A percentile compares a stretch with the other conserved stretches of the same genome.
Evolutionary conservation across 2,888 invertebrate species (phyloP).

Genomic region (Drosophila putrida): DNA sequence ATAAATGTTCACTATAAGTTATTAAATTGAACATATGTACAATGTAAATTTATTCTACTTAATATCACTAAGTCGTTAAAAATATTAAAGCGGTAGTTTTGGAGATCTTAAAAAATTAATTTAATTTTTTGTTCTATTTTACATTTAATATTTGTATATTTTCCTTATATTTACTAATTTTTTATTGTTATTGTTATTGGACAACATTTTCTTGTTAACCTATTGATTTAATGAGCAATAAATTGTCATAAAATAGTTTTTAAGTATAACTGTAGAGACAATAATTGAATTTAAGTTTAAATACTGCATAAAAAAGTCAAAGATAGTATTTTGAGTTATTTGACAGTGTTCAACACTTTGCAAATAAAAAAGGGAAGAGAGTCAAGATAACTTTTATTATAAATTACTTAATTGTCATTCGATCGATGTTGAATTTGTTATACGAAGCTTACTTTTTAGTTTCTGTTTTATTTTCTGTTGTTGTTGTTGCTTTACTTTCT

Average conservation of each 20-base stretch:
- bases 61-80: no score
- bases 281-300: background rate
- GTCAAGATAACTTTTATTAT: conserved; percentile 9
- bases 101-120: no score
- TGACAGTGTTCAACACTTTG: conserved; percentile 30
- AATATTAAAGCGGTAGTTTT: no score
- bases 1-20: no score
- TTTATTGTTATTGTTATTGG: background rate
- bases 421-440: background rate
- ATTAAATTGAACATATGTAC: no score
- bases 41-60: no score
- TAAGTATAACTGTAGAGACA: background rate
- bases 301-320: background rate
- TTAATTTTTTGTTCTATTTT: no score
- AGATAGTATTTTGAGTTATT: background rate
- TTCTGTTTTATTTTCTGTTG: background rate
- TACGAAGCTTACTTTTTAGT: background rate
- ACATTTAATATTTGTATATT: no score
- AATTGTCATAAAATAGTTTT: background rate
- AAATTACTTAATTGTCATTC: conserved; percentile 11
- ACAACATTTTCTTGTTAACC: no score
- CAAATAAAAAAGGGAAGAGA: background rate
- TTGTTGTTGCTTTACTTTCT: background rate
- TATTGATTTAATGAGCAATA: background rate
- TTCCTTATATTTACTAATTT: background rate